Conservation (phyloP, 2,113 vertebrate species). For the Xiphophorus hellerii region DNA sequence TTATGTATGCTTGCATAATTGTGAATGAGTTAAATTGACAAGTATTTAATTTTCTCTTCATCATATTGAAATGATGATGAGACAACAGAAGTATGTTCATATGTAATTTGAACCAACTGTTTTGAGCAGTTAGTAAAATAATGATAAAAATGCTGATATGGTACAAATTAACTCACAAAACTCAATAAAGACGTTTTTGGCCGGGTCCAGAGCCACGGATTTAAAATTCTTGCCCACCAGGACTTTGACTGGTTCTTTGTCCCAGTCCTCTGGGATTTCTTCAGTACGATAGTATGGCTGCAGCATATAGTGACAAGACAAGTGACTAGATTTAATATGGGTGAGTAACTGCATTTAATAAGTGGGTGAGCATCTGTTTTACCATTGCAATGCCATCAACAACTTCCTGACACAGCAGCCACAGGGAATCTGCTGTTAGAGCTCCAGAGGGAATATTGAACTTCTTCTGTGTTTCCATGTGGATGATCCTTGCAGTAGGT, state of each 20-base stretch:
- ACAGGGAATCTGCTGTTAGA: conserved; percentile 65
- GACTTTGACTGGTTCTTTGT: conserved; percentile 85
- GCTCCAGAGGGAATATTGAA: conserved; percentile 57
- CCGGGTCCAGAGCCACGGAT: conserved; percentile 86
- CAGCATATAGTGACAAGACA: conserved; percentile 10
- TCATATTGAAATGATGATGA: too few relatives aligned
- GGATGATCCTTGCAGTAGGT: conserved; percentile 84
- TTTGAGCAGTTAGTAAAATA: too few relatives aligned
- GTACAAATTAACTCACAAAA: conserved; percentile 88
- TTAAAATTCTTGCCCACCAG: conserved; percentile 94
- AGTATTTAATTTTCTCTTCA: too few relatives aligned
- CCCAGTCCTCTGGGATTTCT: conserved; percentile 89
- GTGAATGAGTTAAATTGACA: too few relatives aligned
- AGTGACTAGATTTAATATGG: neutral
- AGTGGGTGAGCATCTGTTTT: conserved; percentile 4
- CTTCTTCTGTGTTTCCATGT: conserved; percentile 83
- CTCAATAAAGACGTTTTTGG: conserved; percentile 93
- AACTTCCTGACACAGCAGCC: conserved; percentile 78
- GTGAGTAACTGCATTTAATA: neutral
- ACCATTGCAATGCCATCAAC: conserved; percentile 85
- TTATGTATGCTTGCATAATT: too few relatives aligned
- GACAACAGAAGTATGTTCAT: too few relatives aligned
- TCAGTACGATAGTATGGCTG: conserved; percentile 86
- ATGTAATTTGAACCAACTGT: too few relatives aligned
- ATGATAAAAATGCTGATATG: neutral